A percentile compares a stretch with the other conserved stretches of the same genome.
Evolutionary conservation across 1,140 invertebrate genomes (phyloP).

Genomic region (Mactra quadrangularis): DNA sequence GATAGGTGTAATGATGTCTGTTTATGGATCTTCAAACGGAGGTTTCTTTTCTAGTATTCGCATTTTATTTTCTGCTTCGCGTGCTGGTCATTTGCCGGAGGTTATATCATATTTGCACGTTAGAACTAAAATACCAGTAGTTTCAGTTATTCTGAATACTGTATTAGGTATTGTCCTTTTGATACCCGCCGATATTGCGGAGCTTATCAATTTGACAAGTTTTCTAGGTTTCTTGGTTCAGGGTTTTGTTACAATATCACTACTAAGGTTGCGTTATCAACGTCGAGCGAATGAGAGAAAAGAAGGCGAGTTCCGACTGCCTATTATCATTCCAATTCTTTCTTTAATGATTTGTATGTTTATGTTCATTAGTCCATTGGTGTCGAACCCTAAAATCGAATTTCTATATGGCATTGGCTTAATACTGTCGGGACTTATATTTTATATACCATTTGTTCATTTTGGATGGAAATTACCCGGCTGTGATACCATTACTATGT

Average conservation of each 20-base stretch:
- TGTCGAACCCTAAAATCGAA: slow-evolving; percentile 36
- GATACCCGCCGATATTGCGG: slow-evolving; percentile 11
- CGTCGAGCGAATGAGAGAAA: not conserved
- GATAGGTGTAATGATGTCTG: slow-evolving; percentile 27
- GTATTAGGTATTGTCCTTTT: slow-evolving; percentile 7
- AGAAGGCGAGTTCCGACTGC: slow-evolving; percentile 14
- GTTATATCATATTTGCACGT: slow-evolving; percentile 38
- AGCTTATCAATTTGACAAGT: slow-evolving; percentile 23
- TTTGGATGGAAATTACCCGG: slow-evolving; percentile 26
- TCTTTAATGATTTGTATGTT: slow-evolving; percentile 25
- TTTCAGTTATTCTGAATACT: slow-evolving; percentile 18
- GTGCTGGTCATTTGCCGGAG: slow-evolving; percentile 51
- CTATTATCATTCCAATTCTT: slow-evolving; percentile 4
- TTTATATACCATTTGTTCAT: slow-evolving; percentile 46
- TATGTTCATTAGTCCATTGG: slow-evolving; percentile 30
- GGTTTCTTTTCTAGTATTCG: slow-evolving; percentile 27
- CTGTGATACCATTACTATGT: not conserved
- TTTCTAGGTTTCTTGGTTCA: slow-evolving; percentile 21
- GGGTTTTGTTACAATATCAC: not conserved
- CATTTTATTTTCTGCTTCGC: slow-evolving; percentile 34
- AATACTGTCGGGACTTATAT: slow-evolving; percentile 16
- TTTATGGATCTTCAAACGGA: slow-evolving; percentile 31
- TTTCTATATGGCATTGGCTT: slow-evolving; percentile 35
- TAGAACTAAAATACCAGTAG: slow-evolving; percentile 29
- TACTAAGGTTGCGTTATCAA: slow-evolving; percentile 12